Percentiles rank a stretch among this genome's conserved stretches.
Conservation (phyloP, 2,113 vertebrate genomes). For the Catharus bicknelli region DNA sequence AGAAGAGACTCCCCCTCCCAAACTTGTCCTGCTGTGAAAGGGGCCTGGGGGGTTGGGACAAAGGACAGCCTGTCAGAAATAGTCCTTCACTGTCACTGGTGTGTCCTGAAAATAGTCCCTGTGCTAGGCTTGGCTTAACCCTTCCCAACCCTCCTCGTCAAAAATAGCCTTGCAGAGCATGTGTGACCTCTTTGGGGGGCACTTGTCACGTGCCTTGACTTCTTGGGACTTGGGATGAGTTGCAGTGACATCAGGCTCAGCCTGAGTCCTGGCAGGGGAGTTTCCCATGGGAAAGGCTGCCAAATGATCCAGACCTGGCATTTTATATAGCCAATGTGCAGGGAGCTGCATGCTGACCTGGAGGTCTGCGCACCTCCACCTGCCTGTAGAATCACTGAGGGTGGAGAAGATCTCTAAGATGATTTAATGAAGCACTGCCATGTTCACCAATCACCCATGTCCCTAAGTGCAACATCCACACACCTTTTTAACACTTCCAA, state of each 20-base stretch:
- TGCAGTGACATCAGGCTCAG: neutral
- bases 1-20: neutral
- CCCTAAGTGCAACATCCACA: neutral
- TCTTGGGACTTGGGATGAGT: neutral
- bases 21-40: neutral
- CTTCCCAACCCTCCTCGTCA: neutral
- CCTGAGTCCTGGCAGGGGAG: neutral
- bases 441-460: neutral
- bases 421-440: neutral
- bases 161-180: neutral
- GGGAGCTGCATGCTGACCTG: rapidly evolving
- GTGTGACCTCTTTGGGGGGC: neutral
- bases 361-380: neutral
- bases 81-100: neutral
- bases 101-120: slow-evolving; percentile 50
- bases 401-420: neutral
- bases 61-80: slow-evolving; percentile 23
- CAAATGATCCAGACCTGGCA: neutral
- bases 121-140: slow-evolving; percentile 34
- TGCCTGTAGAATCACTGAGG: neutral
- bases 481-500: neutral
- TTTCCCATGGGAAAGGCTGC: neutral
- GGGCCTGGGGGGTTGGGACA: neutral
- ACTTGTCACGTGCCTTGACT: neutral
- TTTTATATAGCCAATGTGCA: neutral